Percentiles rank a stretch among this genome's conserved stretches.
phyloP scores from a whole-genome alignment of 1,140 invertebrate genomes.

The Drosophila arawakana region DNA sequence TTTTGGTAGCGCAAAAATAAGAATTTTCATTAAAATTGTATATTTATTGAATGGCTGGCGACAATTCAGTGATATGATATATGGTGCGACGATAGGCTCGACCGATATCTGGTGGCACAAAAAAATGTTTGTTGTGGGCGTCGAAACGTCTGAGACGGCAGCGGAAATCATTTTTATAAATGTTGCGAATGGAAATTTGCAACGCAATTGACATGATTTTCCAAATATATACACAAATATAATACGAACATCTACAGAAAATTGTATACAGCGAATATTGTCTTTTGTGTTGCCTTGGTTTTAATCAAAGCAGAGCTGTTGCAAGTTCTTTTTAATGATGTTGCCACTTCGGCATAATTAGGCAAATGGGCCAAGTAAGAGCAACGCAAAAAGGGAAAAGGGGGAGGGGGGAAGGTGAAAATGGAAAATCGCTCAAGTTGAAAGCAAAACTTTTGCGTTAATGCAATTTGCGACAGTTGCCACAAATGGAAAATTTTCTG shows the following conservation, averaged over 20 bases:
- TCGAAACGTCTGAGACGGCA: conserved; percentile 28
- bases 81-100: conserved; percentile 43
- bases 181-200: conserved; percentile 41
- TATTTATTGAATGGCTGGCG: conserved; percentile 80
- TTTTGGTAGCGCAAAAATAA: conserved; percentile 72
- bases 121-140: conserved; percentile 45
- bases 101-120: conserved; percentile 28
- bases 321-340: conserved; percentile 76
- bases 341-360: conserved; percentile 74
- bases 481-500: conserved; percentile 78
- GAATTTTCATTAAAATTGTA: conserved; percentile 76
- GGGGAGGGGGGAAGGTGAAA: not conserved
- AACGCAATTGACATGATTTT: conserved; percentile 76
- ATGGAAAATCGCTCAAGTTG: conserved; percentile 70
- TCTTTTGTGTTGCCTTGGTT: conserved; percentile 46
- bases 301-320: conserved; percentile 63
- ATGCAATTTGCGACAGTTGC: conserved; percentile 79
- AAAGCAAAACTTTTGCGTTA: conserved; percentile 77
- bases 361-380: conserved; percentile 57
- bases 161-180: conserved; percentile 60
- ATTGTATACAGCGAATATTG: conserved; percentile 23
- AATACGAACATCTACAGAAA: conserved; percentile 14
- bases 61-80: conserved; percentile 75
- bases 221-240: conserved; percentile 34
- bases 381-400: not conserved